phyloP scores from a whole-genome alignment of 2,113 vertebrate species.

The Pseudorasbora parva region DNA sequence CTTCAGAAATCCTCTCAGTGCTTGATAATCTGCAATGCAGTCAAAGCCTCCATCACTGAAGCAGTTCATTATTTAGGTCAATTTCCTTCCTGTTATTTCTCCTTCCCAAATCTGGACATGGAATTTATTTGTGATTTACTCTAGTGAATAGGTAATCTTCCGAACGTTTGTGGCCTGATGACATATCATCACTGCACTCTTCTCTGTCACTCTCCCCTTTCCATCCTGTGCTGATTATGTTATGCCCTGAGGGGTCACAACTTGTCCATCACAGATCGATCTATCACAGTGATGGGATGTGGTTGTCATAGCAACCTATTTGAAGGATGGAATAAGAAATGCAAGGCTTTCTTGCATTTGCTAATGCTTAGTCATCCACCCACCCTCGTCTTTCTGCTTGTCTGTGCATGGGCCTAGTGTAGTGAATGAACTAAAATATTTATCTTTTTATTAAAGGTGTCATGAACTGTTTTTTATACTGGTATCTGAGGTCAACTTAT shows the following conservation, averaged over 20 bases:
- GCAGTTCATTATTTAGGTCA: background rate
- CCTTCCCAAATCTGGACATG: background rate
- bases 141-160: conserved; percentile 23
- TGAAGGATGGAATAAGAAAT: conserved; percentile 1
- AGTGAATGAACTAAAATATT: background rate
- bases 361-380: background rate
- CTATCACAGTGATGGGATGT: conserved; percentile 44
- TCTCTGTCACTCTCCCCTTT: conserved; percentile 21
- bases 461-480: too few relatives aligned
- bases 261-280: conserved; percentile 48
- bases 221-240: conserved; percentile 46
- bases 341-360: conserved; percentile 18
- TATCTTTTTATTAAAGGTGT: background rate
- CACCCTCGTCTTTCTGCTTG: background rate
- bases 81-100: conserved; percentile 10
- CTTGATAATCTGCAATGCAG: background rate
- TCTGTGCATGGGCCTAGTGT: background rate
- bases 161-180: background rate
- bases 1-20: background rate
- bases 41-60: background rate
- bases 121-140: conserved; percentile 1
- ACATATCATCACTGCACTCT: conserved; percentile 1
- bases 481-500: too few relatives aligned
- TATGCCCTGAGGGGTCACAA: conserved; percentile 42
- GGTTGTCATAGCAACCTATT: conserved; percentile 50